A percentile compares a stretch with the other conserved stretches of the same genome.
Evolutionary conservation across 2,797 vertebrate genomes (phyloP).

Genomic region (Sus cebifrons): DNA sequence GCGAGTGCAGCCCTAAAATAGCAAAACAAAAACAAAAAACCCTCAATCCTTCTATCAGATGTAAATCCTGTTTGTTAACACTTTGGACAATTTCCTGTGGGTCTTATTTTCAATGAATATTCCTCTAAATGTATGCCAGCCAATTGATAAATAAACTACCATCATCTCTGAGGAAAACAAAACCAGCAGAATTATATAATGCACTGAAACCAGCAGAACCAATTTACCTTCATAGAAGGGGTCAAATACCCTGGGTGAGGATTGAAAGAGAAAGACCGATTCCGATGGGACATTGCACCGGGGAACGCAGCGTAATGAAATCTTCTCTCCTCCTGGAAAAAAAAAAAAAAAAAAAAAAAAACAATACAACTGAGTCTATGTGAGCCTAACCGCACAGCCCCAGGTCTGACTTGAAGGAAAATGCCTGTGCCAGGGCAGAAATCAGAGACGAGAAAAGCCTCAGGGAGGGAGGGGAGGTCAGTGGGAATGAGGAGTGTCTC

Average conservation of each 20-base stretch:
- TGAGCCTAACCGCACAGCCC: neutral
- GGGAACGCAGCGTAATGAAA: conserved; percentile 93
- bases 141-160: neutral
- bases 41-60: neutral
- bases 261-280: conserved; percentile 94
- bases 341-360: conserved; percentile 79
- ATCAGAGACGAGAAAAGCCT: neutral
- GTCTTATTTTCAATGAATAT: neutral
- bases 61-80: neutral
- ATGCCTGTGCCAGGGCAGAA: neutral
- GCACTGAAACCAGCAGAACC: neutral
- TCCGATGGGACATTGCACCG: conserved; percentile 91
- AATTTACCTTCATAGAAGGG: conserved; percentile 95
- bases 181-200: neutral
- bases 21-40: no score
- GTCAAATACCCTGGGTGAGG: conserved; percentile 93
- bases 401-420: neutral
- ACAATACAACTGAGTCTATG: neutral
- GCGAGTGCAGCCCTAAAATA: no score
- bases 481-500: neutral
- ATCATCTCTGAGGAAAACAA: neutral
- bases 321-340: conserved; percentile 95
- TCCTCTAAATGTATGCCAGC: neutral
- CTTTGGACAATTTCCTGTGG: neutral
- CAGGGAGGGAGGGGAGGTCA: neutral